A percentile compares a stretch with the other conserved stretches of the same genome.
Conservation (phyloP, 2,113 vertebrate species). For the Daubentonia madagascariensis region DNA sequence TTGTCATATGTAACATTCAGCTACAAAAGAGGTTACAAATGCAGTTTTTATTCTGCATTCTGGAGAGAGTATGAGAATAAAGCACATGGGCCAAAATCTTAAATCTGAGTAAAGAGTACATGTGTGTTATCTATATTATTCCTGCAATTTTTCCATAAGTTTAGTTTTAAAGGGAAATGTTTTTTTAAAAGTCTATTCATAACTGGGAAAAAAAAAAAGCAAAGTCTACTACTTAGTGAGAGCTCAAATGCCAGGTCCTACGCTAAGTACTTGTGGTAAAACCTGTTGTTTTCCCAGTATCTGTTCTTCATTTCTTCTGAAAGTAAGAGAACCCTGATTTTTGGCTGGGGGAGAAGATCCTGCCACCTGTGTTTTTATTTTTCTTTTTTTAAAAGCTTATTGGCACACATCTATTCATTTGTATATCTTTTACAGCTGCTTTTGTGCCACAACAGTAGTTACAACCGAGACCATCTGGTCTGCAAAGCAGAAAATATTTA, state of each 20-base stretch:
- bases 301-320: neutral
- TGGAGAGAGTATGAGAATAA: neutral
- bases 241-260: neutral
- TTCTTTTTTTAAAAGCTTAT: no score
- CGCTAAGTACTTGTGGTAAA: neutral
- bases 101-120: neutral
- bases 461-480: neutral
- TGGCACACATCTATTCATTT: neutral
- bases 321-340: neutral
- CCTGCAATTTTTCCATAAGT: neutral
- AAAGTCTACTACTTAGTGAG: neutral
- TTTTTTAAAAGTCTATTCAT: neutral
- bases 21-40: neutral
- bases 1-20: neutral
- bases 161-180: neutral
- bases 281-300: neutral
- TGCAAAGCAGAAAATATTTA: neutral
- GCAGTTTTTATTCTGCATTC: neutral
- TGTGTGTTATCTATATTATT: neutral
- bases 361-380: neutral
- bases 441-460: neutral
- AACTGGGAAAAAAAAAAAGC: neutral
- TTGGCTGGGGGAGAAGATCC: rapidly evolving
- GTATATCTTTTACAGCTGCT: neutral
- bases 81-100: neutral